Percentiles rank a stretch among this genome's conserved stretches.
These are phyloP conservation scores for Scomberomorus guttatus DNA, from an alignment of 2,797 vertebrate genomes.

Conservation along the genomic window DNA sequence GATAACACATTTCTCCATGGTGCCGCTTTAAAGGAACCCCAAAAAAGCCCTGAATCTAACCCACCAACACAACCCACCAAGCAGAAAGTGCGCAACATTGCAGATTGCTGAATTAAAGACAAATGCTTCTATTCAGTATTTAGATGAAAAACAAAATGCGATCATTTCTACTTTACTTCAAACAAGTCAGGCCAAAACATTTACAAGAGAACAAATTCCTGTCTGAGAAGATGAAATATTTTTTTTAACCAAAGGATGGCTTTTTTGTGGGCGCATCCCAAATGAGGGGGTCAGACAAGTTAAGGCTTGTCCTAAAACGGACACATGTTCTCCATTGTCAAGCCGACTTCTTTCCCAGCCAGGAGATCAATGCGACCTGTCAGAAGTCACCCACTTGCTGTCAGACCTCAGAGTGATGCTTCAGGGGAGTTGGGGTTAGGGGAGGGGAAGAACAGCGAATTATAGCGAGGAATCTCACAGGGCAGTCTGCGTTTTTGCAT, in stretches of 20 bases:
- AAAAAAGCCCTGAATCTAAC: conserved; percentile 49
- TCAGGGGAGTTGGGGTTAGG: conserved; percentile 50
- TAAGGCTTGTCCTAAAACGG: conserved; percentile 77
- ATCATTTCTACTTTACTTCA: conserved; percentile 47
- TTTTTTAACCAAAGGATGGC: conserved; percentile 42
- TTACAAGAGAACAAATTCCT: conserved; percentile 44
- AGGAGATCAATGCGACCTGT: conserved; percentile 79
- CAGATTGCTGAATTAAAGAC: conserved; percentile 60
- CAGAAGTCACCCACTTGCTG: conserved; percentile 82
- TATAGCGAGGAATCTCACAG: conserved; percentile 78
- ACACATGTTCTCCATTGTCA: conserved; percentile 84
- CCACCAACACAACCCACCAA: conserved; percentile 27
- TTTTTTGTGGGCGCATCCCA: conserved; percentile 67
- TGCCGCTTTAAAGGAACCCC: conserved; percentile 62
- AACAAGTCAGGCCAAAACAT: conserved; percentile 45
- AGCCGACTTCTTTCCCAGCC: conserved; percentile 79
- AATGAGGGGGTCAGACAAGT: conserved; percentile 79
- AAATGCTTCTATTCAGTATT: conserved; percentile 64
- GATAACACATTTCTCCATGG: conserved; percentile 66
- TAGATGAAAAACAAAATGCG: conserved; percentile 50
- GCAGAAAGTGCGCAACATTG: conserved; percentile 23
- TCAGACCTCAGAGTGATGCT: conserved; percentile 72
- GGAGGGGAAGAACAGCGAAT: conserved; percentile 69
- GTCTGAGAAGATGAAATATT: conserved; percentile 55
- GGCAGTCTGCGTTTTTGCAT: conserved; percentile 75